Base-by-base conservation (phyloP, 1,140 invertebrate species). In the Drosophila serrata region DNA sequence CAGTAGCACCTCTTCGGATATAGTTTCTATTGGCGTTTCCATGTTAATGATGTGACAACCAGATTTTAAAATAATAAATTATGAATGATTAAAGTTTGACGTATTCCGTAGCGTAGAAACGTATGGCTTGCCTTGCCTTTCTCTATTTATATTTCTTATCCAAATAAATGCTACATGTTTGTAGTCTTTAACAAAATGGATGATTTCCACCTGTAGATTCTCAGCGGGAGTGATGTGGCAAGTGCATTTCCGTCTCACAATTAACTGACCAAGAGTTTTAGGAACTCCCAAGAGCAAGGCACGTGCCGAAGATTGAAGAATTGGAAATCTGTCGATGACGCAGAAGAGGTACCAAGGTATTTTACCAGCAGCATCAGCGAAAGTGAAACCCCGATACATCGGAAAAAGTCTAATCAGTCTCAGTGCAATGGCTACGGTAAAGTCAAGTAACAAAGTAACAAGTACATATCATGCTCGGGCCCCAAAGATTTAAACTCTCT, bases 351-450 rank as follows among this genome's bases (percentile, higher is more conserved):
- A 61, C 75, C 46, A 33, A 76, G 75, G 51, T 61, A n/a, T n/a
- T n/a, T n/a, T n/a, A 46, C 65, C 58, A 49, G 27, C 58, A 49
- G 27, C 46, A 75, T 70, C 65, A 72, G 72, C 56, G 85, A 88
- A 88, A 88, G 85, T 88, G 85, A 88, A 90, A 90, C 74, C 68
- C 81, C 61, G 62, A 80, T 80, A 76, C 87, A 81, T 64, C 85
- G 80, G 72, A 72, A 80, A 88, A 75, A 90, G 85, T 88, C 85
- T 88, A 88, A 88, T 88, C 85, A 90, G 85, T 85, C 79, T 63
- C 67, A 69, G 15, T 74, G 57, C 72, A 77, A 58, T 37, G 63
- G 27, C 39, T 40, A 40, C 58, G 61, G 37, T 48, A 59, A 65
- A 33, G 59, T 39, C 48, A 75, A 65, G 51, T 46, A 76, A 65